Evolutionary conservation across 1,140 invertebrate species (phyloP), one percentile per base, ranked within the genome.

Genomic region (Drosophila orosa): DNA sequence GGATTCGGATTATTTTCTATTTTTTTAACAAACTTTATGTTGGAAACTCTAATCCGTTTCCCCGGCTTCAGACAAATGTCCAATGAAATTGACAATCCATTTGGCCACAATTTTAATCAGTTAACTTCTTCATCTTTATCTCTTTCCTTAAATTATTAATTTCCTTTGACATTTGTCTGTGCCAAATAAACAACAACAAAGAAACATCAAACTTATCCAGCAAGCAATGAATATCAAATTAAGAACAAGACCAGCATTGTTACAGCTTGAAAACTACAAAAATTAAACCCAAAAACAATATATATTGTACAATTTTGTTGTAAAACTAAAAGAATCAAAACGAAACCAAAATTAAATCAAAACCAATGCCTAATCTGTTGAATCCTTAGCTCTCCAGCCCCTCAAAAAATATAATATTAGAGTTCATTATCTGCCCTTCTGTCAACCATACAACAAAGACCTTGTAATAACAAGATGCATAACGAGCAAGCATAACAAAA

Each of bases 171-270:
- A 68, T 68, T 68, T 68, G 65, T 65, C 65, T 68, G 22, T 31
- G 61, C 61, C 56, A 62, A 37, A 25, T 13, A 48, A 48, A 48
- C 10, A 48, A 48, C 33, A 39, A 45, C 42, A 66, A 67, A 50
- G 15, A 25, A 66, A 48, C 57, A 62, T 37, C 42, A 63, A 68
- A 68, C 45, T 42, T 52, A 68, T 52, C 35, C 29, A 65, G 35
- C 65, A 68, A 68, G 65, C 65, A 65, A 68, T 68, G 60, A 68
- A 68, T 68, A 65, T 68, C 60, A 68, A 68, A 68, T 17, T 52
- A 42, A 10, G n/a, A 60, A 48, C 57, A 68, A 65, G 35, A 68
- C 52, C 60, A 65, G 8, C 60, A 42, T 65, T 50, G 65, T 68
- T 68, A 33, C 44, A 31, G 65, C 65, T 65, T 68, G 45, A 65